These are phyloP conservation scores for Ornithoptera alexandrae DNA, from an alignment of 2,888 invertebrate genomes.

Conservation along the genomic window DNA sequence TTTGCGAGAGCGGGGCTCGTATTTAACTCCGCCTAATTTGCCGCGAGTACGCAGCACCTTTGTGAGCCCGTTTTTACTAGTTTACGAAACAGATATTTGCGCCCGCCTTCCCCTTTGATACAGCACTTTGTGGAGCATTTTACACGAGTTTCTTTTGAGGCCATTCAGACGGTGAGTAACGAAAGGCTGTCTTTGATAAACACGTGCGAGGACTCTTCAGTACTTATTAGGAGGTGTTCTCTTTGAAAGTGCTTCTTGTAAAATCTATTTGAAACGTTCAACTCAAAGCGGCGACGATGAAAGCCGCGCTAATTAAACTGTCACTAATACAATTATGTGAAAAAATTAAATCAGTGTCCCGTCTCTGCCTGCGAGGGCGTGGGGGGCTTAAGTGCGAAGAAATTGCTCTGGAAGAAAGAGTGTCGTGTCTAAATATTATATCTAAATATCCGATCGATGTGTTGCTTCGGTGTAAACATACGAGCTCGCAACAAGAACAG, in stretches of 20 bases:
- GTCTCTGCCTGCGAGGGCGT: slow-evolving; percentile 26
- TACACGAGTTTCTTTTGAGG: slow-evolving; percentile 81
- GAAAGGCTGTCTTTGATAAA: slow-evolving; percentile 81
- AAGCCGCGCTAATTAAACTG: slow-evolving; percentile 79
- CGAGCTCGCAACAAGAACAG: slow-evolving; percentile 35
- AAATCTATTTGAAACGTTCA: slow-evolving; percentile 80
- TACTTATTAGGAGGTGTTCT: slow-evolving; percentile 80
- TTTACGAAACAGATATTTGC: slow-evolving; percentile 81
- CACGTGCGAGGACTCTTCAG: slow-evolving; percentile 81
- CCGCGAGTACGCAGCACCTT: slow-evolving; percentile 77
- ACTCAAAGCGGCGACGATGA: slow-evolving; percentile 75
- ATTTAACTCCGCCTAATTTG: slow-evolving; percentile 80
- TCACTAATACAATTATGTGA: slow-evolving; percentile 77
- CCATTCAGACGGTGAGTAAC: slow-evolving; percentile 81
- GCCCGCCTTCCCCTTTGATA: slow-evolving; percentile 79
- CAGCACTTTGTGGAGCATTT: slow-evolving; percentile 80
- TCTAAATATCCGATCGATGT: slow-evolving; percentile 1
- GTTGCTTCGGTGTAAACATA: slow-evolving; percentile 12
- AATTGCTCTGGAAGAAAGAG: slow-evolving; percentile 9
- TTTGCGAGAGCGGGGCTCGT: slow-evolving; percentile 72
- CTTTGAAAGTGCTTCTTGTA: slow-evolving; percentile 79
- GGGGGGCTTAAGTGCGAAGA: slow-evolving; percentile 7
- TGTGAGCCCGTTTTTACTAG: slow-evolving; percentile 79
- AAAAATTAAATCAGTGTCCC: slow-evolving; percentile 66
- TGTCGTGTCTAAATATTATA: slow-evolving; percentile 16